Conservation (phyloP, 2,888 invertebrate species). For the Netelia virgata region DNA sequence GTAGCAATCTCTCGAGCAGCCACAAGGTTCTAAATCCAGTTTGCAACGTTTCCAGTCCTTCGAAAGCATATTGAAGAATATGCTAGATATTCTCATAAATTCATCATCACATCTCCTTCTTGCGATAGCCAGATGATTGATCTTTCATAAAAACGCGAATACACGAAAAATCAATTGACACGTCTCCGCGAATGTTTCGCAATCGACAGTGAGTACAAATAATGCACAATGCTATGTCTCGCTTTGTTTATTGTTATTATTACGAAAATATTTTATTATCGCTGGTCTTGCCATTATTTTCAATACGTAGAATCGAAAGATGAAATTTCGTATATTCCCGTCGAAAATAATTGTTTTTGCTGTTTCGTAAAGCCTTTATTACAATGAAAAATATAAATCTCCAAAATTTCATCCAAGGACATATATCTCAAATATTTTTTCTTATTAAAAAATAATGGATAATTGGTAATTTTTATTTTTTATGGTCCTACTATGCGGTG, state of each 20-base stretch:
- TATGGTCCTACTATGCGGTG: too few relatives aligned
- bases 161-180: slow-evolving; percentile 61
- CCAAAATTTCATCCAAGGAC: background rate
- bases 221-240: background rate
- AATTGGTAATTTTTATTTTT: too few relatives aligned
- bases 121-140: slow-evolving; percentile 38
- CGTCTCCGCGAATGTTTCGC: slow-evolving; percentile 68
- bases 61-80: slow-evolving; percentile 13
- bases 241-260: slow-evolving; percentile 77
- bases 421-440: background rate
- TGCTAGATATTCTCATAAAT: slow-evolving; percentile 25
- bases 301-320: background rate
- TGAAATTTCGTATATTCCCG: background rate
- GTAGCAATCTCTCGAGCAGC: slow-evolving; percentile 10
- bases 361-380: background rate
- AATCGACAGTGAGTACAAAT: slow-evolving; percentile 61
- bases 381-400: background rate
- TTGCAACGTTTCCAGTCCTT: slow-evolving; percentile 9
- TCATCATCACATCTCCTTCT: slow-evolving; percentile 24
- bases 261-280: slow-evolving; percentile 8
- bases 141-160: slow-evolving; percentile 44
- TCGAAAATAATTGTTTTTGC: background rate
- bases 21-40: background rate
- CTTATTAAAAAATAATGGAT: too few relatives aligned
- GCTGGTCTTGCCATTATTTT: background rate